Evolutionary conservation across 2,797 vertebrate genomes (phyloP), one percentile per base, ranked within the genome.

Genomic region (Decapterus maruadsi): DNA sequence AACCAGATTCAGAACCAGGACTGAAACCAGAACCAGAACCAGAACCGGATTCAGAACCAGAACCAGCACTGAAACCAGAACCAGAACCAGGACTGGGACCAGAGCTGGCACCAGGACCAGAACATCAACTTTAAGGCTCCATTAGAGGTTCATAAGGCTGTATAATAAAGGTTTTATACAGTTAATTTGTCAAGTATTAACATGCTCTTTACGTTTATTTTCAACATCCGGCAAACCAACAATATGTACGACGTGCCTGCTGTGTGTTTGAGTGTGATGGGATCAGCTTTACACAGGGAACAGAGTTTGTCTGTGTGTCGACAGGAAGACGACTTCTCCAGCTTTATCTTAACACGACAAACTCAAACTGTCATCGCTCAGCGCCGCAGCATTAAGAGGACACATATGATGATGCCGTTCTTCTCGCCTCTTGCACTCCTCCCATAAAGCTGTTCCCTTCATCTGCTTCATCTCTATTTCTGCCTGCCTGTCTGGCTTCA

Each of bases 381-480:
- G 50, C 65, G 40, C 61, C 40, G 29, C 40, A 42, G 45, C 74
- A 60, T 68, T 67, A 62, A 76, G 40, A 73, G 57, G 63, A 71
- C 69, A 77, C 80, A 86, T 72, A 61, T 45, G 63, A 72, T 75
- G 68, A 34, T 34, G 31, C 31, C 6, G 68, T 54, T 72, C 26
- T 63, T 64, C 36, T 62, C 58, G 55, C 51, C 48, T 77, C 66
- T 70, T 19, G 55, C 63, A 42, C 78, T 71, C 80, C 81, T 77
- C 74, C 73, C 65, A 46, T 59, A 70, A 85, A 86, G 75, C 79
- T 68, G 70, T 55, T 16, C 36, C 70, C 70, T 75, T 87, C 75
- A 67, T 87, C 87, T 89, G 79, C 66, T 50, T 34, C 31, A 43
- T 45, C 50, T 4, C 79, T 84, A 72, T 83, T 83, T 64, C 26